Percentiles rank a stretch among this genome's conserved stretches.
These are phyloP conservation scores for Drosophila monieri DNA, from an alignment of 2,888 invertebrate species.

Conservation along the genomic window DNA sequence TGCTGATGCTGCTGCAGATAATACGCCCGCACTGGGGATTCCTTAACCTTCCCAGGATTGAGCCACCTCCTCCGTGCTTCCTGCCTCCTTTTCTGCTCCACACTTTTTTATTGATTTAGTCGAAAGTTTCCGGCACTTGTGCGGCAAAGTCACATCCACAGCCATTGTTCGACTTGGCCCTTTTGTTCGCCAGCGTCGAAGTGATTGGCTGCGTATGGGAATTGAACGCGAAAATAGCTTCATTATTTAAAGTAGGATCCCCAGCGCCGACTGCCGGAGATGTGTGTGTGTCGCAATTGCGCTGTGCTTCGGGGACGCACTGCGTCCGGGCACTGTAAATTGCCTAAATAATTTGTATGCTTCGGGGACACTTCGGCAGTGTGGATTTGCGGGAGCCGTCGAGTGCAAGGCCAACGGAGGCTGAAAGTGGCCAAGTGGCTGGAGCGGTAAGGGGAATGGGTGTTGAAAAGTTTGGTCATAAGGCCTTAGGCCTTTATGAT, in stretches of 20 bases:
- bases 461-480: constrained; percentile 1
- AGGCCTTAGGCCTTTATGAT: neutral
- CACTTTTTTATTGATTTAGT: constrained; percentile 62
- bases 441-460: constrained; percentile 12
- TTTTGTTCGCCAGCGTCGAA: constrained; percentile 64
- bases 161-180: constrained; percentile 60
- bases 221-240: constrained; percentile 77
- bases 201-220: constrained; percentile 76
- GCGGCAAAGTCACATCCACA: constrained; percentile 19
- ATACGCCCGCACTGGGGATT: constrained; percentile 53
- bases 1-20: constrained; percentile 56
- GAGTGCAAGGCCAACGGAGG: neutral
- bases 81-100: neutral
- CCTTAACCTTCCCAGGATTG: constrained; percentile 38
- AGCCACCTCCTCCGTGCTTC: neutral
- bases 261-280: constrained; percentile 33
- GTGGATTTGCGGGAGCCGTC: constrained; percentile 2
- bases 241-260: constrained; percentile 75
- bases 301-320: constrained; percentile 55
- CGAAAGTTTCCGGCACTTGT: constrained; percentile 49
- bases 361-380: constrained; percentile 49
- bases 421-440: constrained; percentile 7
- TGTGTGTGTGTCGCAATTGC: constrained; percentile 55
- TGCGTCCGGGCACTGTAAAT: constrained; percentile 53
- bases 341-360: constrained; percentile 75